Base-by-base conservation (phyloP, 2,113 vertebrate species). In the Diphyllodes magnificus region DNA sequence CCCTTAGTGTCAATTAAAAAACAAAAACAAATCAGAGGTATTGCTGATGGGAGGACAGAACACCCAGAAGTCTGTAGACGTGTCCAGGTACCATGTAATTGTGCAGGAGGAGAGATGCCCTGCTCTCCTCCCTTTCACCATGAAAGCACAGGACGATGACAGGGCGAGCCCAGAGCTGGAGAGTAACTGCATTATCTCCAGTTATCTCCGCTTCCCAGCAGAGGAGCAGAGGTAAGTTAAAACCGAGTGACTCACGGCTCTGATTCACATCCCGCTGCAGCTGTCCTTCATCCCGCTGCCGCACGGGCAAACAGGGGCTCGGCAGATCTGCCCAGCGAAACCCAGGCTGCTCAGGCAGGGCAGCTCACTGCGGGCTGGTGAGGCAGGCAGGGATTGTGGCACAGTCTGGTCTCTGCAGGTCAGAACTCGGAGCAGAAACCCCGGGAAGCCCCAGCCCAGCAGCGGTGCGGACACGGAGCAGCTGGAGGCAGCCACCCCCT, bases 371-470 rank as follows among this genome's bases (percentile, higher is more conserved):
- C 28, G 1, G 60, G 21, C 54, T 7, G 20, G 5, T 3, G 14
- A 0, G 9, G 33, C 54, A 35, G 37, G 15, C 76, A 44, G 40
- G 33, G 47, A 9, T 0, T 0, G 5, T 0, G 3, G 33, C 51
- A 59, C 18, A 12, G 35, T 9, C 33, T 4, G 40, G 13, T 10
- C 22, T 49, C 81, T 21, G 31, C 2, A 3, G 40, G 25, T 17
- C n/a, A 37, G 35, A 82, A 11, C 35, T 18, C 61, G 10, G 56
- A 75, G 47, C 66, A 49, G 54, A 3, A 27, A 22, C 18, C 5
- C 14, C 4, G 66, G 19, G 19, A 28, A 76, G 25, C n/a, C 20
- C 31, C 70, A 82, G 15, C n/a, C 30, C 42, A 14, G 39, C 60
- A 28, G 19, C 70, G 37, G 70, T 19, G 45, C 11, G 45, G 35